Percentiles rank a stretch among this genome's conserved stretches.
Evolutionary conservation across 1,140 invertebrate genomes (phyloP).

Genomic region (Papilio aristodemus): DNA sequence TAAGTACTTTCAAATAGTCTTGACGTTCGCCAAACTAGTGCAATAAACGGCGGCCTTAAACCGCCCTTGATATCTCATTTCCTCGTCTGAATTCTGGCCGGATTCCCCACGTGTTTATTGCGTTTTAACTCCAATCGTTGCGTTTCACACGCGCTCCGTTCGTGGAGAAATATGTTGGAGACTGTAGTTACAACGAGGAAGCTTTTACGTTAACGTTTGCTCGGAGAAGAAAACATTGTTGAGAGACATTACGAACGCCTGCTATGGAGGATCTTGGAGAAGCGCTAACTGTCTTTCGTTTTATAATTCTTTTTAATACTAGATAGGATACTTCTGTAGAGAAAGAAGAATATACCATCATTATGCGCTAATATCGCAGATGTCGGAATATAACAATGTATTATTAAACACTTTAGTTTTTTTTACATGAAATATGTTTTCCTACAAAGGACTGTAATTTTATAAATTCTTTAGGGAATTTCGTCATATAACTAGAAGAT

Average conservation of each 20-base stretch:
- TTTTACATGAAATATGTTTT: too few species aligned
- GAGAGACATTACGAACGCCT: not conserved
- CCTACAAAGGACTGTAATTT: too few species aligned
- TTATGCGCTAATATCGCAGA: too few species aligned
- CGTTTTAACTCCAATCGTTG: not conserved
- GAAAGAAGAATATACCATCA: too few species aligned
- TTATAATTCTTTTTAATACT: not conserved
- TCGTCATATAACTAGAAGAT: too few species aligned
- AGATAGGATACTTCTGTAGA: too few species aligned
- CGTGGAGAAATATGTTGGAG: not conserved
- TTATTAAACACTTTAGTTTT: too few species aligned
- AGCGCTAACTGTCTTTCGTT: not conserved
- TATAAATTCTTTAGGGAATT: too few species aligned
- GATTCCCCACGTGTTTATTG: not conserved
- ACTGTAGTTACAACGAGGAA: constrained; percentile 2
- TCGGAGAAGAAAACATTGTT: constrained; percentile 1
- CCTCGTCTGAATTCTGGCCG: not conserved
- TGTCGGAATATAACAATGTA: too few species aligned
- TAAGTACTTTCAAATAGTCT: constrained; percentile 7
- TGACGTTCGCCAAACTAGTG: constrained; percentile 7
- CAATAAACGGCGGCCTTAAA: not conserved
- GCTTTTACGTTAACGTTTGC: not conserved
- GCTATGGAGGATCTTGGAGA: not conserved
- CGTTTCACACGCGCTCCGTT: not conserved
- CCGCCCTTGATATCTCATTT: constrained; percentile 1